A percentile compares a stretch with the other conserved stretches of the same genome.
Evolutionary conservation across 2,888 invertebrate genomes (phyloP).

Genomic region (Rotaria magnacalcarata): DNA sequence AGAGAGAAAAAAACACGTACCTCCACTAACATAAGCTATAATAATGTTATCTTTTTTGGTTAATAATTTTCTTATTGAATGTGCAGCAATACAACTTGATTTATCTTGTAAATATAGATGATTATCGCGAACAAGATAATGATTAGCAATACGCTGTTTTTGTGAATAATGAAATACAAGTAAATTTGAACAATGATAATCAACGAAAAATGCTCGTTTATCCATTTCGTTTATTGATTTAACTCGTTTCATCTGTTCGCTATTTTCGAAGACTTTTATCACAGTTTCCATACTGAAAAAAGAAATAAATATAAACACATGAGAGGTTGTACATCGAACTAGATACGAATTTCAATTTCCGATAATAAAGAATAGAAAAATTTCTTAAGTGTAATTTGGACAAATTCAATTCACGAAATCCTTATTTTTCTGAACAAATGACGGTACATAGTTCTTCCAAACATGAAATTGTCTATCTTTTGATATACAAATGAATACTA

Average conservation of each 20-base stretch:
- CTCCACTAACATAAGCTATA: conserved; percentile 43
- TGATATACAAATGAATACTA: too few relatives aligned
- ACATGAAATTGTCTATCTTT: too few relatives aligned
- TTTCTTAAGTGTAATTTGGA: too few relatives aligned
- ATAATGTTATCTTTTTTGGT: conserved; percentile 45
- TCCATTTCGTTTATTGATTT: conserved; percentile 17
- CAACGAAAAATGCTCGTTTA: conserved; percentile 38
- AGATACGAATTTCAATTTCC: too few relatives aligned
- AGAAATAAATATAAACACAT: neutral
- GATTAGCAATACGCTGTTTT: conserved; percentile 41
- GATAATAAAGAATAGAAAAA: too few relatives aligned
- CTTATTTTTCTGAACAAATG: too few relatives aligned
- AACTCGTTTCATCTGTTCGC: conserved; percentile 35
- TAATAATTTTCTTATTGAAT: conserved; percentile 41
- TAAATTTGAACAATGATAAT: conserved; percentile 45
- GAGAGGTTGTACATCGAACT: neutral
- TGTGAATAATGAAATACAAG: conserved; percentile 44
- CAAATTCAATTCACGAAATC: too few relatives aligned
- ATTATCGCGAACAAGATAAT: conserved; percentile 37
- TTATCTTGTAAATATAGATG: conserved; percentile 42
- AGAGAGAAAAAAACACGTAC: neutral
- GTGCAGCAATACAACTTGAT: conserved; percentile 45
- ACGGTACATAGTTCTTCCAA: too few relatives aligned
- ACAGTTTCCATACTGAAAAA: conserved; percentile 24
- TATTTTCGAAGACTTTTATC: conserved; percentile 36